A percentile compares a stretch with the other conserved stretches of the same genome.
Evolutionary conservation across 2,113 vertebrate genomes (phyloP).

Genomic region (Microtus montanus): DNA sequence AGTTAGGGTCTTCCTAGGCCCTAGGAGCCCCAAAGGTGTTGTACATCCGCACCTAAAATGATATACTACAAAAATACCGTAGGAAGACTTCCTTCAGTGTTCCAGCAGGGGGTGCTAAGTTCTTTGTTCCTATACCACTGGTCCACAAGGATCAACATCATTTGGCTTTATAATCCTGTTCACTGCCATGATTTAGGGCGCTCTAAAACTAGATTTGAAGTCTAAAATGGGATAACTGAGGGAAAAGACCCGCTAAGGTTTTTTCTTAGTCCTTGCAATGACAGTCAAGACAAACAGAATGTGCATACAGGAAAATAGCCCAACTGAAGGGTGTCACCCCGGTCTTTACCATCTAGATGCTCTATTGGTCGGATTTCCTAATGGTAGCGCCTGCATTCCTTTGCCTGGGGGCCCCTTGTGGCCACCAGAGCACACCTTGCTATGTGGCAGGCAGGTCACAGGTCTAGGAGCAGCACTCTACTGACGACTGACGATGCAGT

Average conservation of each 20-base stretch:
- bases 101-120: background rate
- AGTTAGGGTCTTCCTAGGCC: background rate
- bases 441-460: background rate
- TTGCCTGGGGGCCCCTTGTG: background rate
- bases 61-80: background rate
- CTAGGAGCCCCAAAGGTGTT: background rate
- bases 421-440: background rate
- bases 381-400: background rate
- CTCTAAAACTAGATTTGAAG: constrained; percentile 6
- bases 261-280: background rate
- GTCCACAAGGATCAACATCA: background rate
- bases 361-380: background rate
- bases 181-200: background rate
- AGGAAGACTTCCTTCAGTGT: background rate
- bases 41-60: background rate
- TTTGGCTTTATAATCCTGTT: background rate
- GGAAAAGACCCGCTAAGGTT: background rate
- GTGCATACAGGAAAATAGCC: background rate
- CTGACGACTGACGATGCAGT: background rate
- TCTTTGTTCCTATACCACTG: background rate
- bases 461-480: background rate
- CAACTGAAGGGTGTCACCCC: background rate
- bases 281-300: background rate
- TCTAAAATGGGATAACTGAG: background rate
- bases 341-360: background rate